phyloP scores from a whole-genome alignment of 2,113 vertebrate species.

The Choloepus hoffmanni region DNA sequence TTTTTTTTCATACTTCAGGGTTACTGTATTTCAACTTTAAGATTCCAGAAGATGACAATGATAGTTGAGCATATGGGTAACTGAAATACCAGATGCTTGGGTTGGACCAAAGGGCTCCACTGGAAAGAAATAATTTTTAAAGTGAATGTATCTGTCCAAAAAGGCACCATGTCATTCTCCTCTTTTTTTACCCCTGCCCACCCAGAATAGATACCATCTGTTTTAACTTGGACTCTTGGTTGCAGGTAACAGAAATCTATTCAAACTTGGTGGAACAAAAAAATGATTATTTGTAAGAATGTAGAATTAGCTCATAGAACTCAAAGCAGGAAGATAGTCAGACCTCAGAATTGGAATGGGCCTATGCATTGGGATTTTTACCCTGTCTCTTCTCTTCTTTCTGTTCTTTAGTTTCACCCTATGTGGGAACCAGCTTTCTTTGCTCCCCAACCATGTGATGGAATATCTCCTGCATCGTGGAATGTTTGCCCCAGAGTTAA shows the following conservation, averaged over 20 bases:
- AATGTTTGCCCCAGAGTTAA: background rate
- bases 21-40: conserved; percentile 40
- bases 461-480: background rate
- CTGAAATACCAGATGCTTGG: background rate
- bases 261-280: background rate
- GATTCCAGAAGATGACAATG: background rate
- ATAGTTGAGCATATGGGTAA: background rate
- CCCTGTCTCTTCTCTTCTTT: background rate
- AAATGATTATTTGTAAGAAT: background rate
- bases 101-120: background rate
- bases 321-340: background rate
- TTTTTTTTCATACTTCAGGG: background rate
- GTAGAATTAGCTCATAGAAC: background rate
- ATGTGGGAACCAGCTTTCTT: background rate
- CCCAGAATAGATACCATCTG: background rate
- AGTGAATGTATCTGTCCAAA: background rate
- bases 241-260: background rate
- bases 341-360: background rate
- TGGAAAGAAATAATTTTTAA: conserved; percentile 29
- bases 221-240: background rate
- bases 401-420: background rate
- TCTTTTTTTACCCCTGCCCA: background rate
- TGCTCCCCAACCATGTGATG: background rate
- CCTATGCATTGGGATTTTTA: background rate
- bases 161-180: background rate